A percentile compares a stretch with the other conserved stretches of the same genome.
phyloP scores from a whole-genome alignment of 92 coral and sea anemone species.

The Galaxea fascicularis region DNA sequence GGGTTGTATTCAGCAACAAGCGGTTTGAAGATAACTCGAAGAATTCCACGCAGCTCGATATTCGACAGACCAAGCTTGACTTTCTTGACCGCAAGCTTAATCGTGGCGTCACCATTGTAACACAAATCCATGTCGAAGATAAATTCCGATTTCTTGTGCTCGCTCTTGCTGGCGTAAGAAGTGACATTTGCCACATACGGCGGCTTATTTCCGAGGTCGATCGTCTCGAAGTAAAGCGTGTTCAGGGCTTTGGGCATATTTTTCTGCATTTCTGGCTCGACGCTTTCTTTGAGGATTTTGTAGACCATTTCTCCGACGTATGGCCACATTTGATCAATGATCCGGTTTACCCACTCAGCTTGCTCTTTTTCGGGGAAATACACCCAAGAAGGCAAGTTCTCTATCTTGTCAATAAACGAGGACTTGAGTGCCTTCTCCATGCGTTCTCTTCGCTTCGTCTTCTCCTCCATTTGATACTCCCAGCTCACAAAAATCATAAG shows the following conservation, averaged over 20 bases:
- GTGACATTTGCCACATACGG: constrained; percentile 83
- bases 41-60: constrained; percentile 84
- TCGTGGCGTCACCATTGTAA: constrained; percentile 91
- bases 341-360: constrained; percentile 92
- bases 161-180: constrained; percentile 65
- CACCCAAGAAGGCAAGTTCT: constrained; percentile 94
- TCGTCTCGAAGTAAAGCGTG: constrained; percentile 88
- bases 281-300: constrained; percentile 90
- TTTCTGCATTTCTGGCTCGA: constrained; percentile 97
- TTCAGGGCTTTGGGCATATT: constrained; percentile 84
- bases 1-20: constrained; percentile 94
- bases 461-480: constrained; percentile 89
- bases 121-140: constrained; percentile 89
- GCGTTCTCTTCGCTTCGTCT: constrained; percentile 80
- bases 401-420: constrained; percentile 80
- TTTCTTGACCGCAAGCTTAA: constrained; percentile 82
- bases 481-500: constrained; percentile 89
- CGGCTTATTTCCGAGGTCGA: constrained; percentile 91
- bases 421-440: constrained; percentile 83
- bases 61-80: constrained; percentile 85
- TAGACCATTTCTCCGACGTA: constrained; percentile 92
- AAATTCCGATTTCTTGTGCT: constrained; percentile 68
- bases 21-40: constrained; percentile 92
- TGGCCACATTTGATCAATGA: constrained; percentile 98
- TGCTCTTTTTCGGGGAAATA: constrained; percentile 88